These are phyloP conservation scores for Ophonus ardosiacus DNA, from an alignment of 2,888 invertebrate genomes.

Conservation along the genomic window DNA sequence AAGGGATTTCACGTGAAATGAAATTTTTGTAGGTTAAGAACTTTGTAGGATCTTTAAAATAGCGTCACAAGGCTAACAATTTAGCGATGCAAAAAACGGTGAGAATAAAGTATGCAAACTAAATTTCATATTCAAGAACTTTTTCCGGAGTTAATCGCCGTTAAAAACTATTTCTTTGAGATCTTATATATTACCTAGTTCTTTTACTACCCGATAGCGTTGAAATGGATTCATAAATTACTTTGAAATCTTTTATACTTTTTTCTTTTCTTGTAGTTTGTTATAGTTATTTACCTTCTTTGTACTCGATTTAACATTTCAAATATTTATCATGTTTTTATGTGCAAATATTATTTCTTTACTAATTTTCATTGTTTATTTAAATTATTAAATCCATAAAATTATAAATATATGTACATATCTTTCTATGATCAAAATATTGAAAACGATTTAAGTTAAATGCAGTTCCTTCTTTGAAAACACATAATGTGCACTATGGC, in stretches of 20 bases:
- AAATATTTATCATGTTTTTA: background rate
- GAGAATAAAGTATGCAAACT: constrained; percentile 34
- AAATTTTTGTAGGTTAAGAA: constrained; percentile 44
- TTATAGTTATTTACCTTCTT: background rate
- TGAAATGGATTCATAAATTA: constrained; percentile 20
- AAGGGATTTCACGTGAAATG: constrained; percentile 38
- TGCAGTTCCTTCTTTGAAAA: no score
- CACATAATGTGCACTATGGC: no score
- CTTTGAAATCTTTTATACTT: constrained; percentile 13
- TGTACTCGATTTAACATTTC: background rate
- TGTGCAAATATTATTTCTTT: background rate
- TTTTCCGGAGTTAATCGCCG: constrained; percentile 19
- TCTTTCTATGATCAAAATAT: no score
- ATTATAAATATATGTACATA: no score
- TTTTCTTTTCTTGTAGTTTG: constrained; percentile 8
- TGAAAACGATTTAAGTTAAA: no score
- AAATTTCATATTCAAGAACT: constrained; percentile 32
- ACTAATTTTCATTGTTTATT: background rate
- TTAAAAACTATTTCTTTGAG: constrained; percentile 26
- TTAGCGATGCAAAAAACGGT: background rate
- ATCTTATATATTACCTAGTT: constrained; percentile 9
- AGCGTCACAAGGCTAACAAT: constrained; percentile 23
- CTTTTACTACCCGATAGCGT: background rate
- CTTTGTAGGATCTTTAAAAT: constrained; percentile 31
- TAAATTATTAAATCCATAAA: no score